Evolutionary conservation across 2,113 vertebrate genomes (phyloP).

Genomic region (Menura novaehollandiae): DNA sequence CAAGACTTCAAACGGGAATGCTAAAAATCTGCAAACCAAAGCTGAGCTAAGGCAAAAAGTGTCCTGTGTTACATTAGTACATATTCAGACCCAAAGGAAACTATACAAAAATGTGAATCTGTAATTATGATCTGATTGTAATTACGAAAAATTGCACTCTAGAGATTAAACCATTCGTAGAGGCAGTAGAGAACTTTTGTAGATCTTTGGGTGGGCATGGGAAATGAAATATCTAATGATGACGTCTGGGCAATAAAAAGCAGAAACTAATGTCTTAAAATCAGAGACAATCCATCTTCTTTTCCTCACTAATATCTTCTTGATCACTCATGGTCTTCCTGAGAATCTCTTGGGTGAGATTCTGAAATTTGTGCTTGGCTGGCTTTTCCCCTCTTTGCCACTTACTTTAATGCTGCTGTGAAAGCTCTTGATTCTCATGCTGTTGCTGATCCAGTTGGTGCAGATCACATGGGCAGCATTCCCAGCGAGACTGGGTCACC

Average conservation of each 20-base stretch:
- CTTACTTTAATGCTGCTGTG: constrained; percentile 50
- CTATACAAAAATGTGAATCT: not conserved
- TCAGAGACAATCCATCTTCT: not conserved
- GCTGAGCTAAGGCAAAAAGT: not conserved
- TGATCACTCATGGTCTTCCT: not conserved
- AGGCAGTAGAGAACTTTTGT: not conserved
- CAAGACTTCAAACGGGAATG: not conserved
- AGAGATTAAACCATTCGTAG: not conserved
- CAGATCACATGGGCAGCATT: constrained; percentile 60
- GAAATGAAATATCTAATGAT: not conserved
- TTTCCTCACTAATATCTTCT: not conserved
- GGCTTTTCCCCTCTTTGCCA: constrained; percentile 28
- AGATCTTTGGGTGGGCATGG: not conserved
- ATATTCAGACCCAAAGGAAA: not conserved
- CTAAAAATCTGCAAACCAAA: not conserved
- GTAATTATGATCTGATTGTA: not conserved
- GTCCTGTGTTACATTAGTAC: not conserved
- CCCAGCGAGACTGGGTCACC: constrained; percentile 59
- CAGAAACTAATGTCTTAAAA: not conserved
- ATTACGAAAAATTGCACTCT: not conserved
- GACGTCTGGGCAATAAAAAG: not conserved
- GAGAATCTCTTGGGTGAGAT: not conserved
- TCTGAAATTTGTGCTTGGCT: constrained; percentile 55
- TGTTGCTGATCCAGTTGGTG: constrained; percentile 47
- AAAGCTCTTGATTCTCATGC: constrained; percentile 29